These are phyloP conservation scores for Pristionchus pacificus DNA, from an alignment of 1,140 invertebrate genomes.

Conservation along the genomic window DNA sequence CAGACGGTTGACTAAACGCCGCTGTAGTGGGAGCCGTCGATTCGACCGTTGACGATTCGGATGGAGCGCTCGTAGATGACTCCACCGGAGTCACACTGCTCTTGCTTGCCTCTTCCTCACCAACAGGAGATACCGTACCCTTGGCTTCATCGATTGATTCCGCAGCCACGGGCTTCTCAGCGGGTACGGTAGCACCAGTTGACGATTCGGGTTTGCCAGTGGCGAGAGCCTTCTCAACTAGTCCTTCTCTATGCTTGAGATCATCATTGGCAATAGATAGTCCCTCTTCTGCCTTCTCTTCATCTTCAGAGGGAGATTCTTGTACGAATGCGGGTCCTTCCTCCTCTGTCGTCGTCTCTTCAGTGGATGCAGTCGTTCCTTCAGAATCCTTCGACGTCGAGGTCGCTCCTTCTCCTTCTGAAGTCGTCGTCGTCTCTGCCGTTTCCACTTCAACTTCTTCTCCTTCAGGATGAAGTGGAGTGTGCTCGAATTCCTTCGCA, in stretches of 20 bases:
- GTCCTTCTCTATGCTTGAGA: too few relatives aligned
- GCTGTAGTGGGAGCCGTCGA: too few relatives aligned
- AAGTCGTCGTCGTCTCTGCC: constrained; percentile 15
- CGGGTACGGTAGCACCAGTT: too few relatives aligned
- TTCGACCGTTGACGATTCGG: too few relatives aligned
- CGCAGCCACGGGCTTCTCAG: background rate
- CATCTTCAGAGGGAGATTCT: constrained; percentile 10
- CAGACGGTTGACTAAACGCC: too few relatives aligned
- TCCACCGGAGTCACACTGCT: too few relatives aligned
- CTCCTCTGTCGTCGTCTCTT: constrained; percentile 9
- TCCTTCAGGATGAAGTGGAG: background rate
- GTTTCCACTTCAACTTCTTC: background rate
- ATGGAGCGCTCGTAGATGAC: background rate
- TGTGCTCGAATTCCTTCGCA: background rate
- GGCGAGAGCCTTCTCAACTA: too few relatives aligned
- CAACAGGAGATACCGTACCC: background rate
- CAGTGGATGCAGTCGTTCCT: background rate
- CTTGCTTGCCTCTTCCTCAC: too few relatives aligned
- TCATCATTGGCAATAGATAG: background rate
- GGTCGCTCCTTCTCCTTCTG: background rate
- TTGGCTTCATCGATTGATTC: background rate
- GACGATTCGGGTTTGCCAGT: too few relatives aligned
- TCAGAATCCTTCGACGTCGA: constrained; percentile 12
- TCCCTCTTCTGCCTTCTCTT: constrained; percentile 19
- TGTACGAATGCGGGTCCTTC: constrained; percentile 5